Conservation (phyloP, 2,888 invertebrate species). For the Polymixis lichenea region DNA sequence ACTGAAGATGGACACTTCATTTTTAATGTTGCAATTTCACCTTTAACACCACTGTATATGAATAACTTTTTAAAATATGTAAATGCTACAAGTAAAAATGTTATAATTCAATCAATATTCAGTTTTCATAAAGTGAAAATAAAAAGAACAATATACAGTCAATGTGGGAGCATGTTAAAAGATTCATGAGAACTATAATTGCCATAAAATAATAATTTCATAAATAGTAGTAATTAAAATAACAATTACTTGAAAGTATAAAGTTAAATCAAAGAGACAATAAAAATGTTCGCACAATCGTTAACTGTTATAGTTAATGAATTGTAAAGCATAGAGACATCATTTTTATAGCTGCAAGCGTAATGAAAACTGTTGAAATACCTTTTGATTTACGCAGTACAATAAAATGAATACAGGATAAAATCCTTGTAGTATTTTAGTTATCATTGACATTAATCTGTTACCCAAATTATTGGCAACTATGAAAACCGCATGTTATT, state of each 20-base stretch:
- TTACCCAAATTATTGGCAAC: conserved; percentile 1
- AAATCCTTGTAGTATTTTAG: neutral
- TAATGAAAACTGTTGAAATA: conserved; percentile 7
- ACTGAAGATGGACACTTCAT: conserved; percentile 34
- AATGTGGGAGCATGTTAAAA: conserved; percentile 11
- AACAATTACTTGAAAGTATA: neutral
- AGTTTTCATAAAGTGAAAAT: neutral
- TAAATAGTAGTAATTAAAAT: neutral
- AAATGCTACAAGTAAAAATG: conserved; percentile 13
- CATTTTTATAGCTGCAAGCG: neutral
- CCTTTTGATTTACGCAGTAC: neutral
- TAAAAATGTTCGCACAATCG: neutral
- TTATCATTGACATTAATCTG: neutral
- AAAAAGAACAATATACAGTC: conserved; percentile 18
- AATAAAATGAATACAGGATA: neutral
- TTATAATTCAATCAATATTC: conserved; percentile 17
- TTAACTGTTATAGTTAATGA: neutral
- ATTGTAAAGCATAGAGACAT: neutral
- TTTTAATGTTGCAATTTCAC: conserved; percentile 45
- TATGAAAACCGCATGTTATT: conserved; percentile 5
- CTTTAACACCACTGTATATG: conserved; percentile 20
- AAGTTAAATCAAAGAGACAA: neutral
- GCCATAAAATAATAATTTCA: neutral
- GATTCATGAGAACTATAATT: conserved; percentile 1
- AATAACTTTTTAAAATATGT: conserved; percentile 32